These are phyloP conservation scores for Microcebus murinus DNA, from an alignment of 2,113 vertebrate genomes.

Conservation along the genomic window DNA sequence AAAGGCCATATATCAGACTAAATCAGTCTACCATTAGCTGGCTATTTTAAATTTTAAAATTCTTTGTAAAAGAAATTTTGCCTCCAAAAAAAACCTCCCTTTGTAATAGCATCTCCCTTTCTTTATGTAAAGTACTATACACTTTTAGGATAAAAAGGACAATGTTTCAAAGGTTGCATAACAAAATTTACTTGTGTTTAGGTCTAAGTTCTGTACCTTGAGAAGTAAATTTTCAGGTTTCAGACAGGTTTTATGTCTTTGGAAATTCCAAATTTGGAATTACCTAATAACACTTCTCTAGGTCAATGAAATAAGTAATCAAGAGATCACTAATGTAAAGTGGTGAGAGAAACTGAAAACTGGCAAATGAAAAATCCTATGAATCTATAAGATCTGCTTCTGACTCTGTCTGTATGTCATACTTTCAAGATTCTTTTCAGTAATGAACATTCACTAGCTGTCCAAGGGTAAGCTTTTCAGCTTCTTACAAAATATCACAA, in stretches of 20 bases:
- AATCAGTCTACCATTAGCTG: neutral
- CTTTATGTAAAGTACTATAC: neutral
- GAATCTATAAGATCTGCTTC: neutral
- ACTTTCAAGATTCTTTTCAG: too few relatives aligned
- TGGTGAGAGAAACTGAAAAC: neutral
- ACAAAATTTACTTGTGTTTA: too few relatives aligned
- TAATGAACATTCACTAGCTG: too few relatives aligned
- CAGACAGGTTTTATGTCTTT: too few relatives aligned
- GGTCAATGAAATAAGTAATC: neutral
- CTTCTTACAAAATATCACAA: too few relatives aligned
- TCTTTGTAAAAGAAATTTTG: neutral
- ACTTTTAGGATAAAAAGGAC: neutral
- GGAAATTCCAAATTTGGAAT: too few relatives aligned
- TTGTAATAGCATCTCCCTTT: too few relatives aligned
- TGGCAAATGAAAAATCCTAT: neutral
- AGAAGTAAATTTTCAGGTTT: too few relatives aligned
- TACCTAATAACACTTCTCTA: too few relatives aligned
- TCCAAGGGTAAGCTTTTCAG: too few relatives aligned
- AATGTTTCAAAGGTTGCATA: too few relatives aligned
- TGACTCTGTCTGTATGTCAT: neutral
- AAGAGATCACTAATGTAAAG: neutral
- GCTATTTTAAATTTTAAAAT: neutral
- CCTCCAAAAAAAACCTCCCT: neutral
- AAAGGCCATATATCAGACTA: neutral
- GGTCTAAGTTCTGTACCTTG: too few relatives aligned